phyloP scores from a whole-genome alignment of 2,113 vertebrate species.

The Ochotona princeps region DNA sequence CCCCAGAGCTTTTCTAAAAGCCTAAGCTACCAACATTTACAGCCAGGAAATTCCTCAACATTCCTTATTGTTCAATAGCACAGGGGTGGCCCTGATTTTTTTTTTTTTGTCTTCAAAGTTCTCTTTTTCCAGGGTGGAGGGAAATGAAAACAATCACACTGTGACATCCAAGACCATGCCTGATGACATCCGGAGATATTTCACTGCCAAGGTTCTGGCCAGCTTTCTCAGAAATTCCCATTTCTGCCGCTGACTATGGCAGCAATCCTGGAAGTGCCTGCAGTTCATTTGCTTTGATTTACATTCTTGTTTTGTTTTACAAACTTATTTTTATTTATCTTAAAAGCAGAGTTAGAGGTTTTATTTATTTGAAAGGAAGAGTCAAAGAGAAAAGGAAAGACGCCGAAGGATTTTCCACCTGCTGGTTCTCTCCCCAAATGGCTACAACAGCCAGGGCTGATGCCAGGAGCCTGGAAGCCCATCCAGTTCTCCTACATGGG shows the following conservation, averaged over 20 bases:
- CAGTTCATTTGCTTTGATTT: not conserved
- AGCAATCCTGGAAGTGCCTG: not conserved
- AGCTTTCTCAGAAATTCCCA: not conserved
- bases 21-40: constrained; percentile 2
- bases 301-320: too few species aligned
- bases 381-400: too few species aligned
- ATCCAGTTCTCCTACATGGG: too few species aligned
- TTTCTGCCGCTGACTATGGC: not conserved
- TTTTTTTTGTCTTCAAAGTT: constrained; percentile 29
- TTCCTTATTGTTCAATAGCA: not conserved
- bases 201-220: too few species aligned
- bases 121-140: not conserved
- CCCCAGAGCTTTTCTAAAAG: not conserved
- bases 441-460: too few species aligned
- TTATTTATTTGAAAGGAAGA: too few species aligned
- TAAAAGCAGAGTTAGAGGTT: too few species aligned
- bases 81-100: not conserved
- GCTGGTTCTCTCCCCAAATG: too few species aligned
- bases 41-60: constrained; percentile 40
- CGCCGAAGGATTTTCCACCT: too few species aligned
- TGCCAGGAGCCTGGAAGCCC: too few species aligned
- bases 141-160: not conserved
- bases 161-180: not conserved
- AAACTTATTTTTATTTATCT: too few species aligned
- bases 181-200: not conserved